These are phyloP conservation scores for Dipodomys merriami DNA, from an alignment of 2,113 vertebrate genomes.

Conservation along the genomic window DNA sequence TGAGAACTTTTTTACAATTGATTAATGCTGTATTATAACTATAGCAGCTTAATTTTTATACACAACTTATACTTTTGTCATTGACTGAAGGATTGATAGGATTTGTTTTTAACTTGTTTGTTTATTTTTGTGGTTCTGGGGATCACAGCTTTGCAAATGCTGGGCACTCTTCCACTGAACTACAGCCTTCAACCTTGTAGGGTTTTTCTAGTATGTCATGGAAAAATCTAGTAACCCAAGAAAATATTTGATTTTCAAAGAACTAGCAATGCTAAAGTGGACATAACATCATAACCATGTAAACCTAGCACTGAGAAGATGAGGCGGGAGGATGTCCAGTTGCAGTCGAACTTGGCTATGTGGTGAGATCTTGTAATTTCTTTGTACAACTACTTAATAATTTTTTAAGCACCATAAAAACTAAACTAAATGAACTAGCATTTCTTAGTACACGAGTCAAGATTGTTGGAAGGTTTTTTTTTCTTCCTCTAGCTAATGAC, in stretches of 20 bases:
- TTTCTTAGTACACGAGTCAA: not conserved
- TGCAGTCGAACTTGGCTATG: not conserved
- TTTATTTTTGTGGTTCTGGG: not conserved
- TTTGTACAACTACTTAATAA: not conserved
- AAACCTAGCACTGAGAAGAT: not conserved
- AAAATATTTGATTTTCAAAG: constrained; percentile 42
- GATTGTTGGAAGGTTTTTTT: not conserved
- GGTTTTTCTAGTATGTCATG: not conserved
- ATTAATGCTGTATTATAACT: too few relatives aligned
- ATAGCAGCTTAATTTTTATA: too few relatives aligned
- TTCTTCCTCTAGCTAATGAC: not conserved
- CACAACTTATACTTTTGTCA: not conserved
- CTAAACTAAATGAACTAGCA: not conserved
- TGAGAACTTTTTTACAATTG: too few relatives aligned
- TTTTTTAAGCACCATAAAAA: not conserved
- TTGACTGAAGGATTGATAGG: not conserved
- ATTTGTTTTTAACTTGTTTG: not conserved
- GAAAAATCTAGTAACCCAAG: not conserved
- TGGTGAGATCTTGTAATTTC: not conserved
- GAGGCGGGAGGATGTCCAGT: not conserved
- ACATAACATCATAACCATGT: not conserved
- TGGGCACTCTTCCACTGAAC: not conserved
- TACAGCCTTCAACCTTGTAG: not conserved
- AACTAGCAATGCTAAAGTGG: not conserved
- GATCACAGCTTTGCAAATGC: not conserved